Base-by-base conservation (phyloP, 2,113 vertebrate species). In the Arothron firmamentum region DNA sequence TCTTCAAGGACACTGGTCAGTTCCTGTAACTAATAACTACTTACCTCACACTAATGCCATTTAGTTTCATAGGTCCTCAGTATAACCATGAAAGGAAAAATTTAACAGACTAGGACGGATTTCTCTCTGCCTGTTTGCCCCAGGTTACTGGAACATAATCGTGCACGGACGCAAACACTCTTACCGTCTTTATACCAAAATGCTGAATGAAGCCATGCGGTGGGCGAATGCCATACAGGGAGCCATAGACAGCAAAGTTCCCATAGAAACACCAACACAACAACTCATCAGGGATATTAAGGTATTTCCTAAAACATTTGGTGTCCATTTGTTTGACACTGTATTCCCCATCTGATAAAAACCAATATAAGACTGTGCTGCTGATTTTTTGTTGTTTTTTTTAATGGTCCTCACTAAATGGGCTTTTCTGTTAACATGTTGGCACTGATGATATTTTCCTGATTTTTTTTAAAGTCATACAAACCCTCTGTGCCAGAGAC, bases 251-350 rank as follows among this genome's bases (percentile, higher is more conserved):
- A 94, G 83, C 88, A 97, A 97, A 70, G 91, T 92, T 28, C 94
- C 94, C 76, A 96, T 96, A 12, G 94, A 97, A 90, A 97, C 95
- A 0, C 95, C 95, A 9, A 97, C 95, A 0, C 95, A 97, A 75
- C 94, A 96, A 4, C 94, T 97, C 67, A 97, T 97, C 76, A 91
- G 91, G 68, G 95, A 97, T 86, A 95, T 97, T 79, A 95, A 93
- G 92, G 95, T 95, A 91, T 47, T 82, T 83, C 57, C 21, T 5
- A 4, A 19, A 11, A 41, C 6, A 14, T 6, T 46, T 47, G 14
- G n/a, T 17, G 45, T 42, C 5, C 5, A 1, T 31, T 56, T 45
- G 7, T 28, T 62, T 51, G 5, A 11, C 19, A 11, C 20, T 7
- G 2, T 4, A 42, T 25, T 45, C 17, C 12, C 48, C 3, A 23